These are phyloP conservation scores for Ophioninae sp. DNA, from an alignment of 2,888 invertebrate species.

Conservation along the genomic window DNA sequence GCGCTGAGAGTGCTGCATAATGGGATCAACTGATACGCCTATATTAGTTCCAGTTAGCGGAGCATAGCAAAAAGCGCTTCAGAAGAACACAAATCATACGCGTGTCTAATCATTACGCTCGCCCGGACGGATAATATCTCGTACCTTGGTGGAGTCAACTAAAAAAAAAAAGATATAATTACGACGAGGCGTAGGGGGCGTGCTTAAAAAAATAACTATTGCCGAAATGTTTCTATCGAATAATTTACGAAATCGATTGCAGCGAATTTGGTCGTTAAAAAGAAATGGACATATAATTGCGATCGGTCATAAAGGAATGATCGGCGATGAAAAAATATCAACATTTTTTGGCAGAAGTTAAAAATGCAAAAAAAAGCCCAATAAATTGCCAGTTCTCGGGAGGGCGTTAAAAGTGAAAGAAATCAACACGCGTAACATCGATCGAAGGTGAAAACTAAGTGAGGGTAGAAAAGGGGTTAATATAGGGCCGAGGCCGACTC, in stretches of 20 bases:
- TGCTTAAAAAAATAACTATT: no score
- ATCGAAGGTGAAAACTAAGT: slow-evolving; percentile 35
- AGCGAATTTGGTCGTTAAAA: no score
- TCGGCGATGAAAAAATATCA: no score
- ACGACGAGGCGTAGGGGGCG: no score
- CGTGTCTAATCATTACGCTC: slow-evolving; percentile 3
- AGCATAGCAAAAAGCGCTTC: neutral
- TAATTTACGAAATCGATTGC: no score
- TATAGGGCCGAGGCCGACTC: slow-evolving; percentile 53
- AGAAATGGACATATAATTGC: no score
- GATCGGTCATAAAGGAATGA: no score
- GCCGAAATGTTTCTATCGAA: no score
- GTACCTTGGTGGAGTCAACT: neutral
- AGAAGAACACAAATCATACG: neutral
- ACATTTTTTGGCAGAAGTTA: no score
- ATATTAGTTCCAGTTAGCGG: neutral
- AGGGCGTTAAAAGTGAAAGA: slow-evolving; percentile 14
- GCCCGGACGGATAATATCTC: neutral
- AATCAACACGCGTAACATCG: slow-evolving; percentile 57
- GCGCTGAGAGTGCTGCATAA: no score
- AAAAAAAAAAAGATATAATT: neutral
- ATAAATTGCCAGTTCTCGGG: neutral
- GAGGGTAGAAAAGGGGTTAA: slow-evolving; percentile 3
- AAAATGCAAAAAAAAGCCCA: neutral
- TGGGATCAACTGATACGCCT: neutral